These are phyloP conservation scores for Sceloporus undulatus DNA, from an alignment of 2,113 vertebrate species.

Conservation along the genomic window DNA sequence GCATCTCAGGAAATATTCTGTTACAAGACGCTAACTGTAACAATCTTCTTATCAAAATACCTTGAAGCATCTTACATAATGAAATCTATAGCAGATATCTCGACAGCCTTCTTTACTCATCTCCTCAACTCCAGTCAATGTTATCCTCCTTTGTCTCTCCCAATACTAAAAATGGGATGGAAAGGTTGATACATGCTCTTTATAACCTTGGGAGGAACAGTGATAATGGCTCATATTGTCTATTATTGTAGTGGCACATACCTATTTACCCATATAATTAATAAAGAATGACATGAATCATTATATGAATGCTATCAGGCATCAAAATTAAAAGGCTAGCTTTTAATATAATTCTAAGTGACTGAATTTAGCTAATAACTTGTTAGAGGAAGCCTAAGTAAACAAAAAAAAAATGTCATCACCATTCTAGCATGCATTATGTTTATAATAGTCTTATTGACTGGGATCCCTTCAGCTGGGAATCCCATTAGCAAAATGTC, in stretches of 20 bases:
- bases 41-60: constrained; percentile 35
- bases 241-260: constrained; percentile 52
- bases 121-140: constrained; percentile 22
- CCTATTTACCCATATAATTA: constrained; percentile 65
- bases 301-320: constrained; percentile 49
- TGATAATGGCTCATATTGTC: constrained; percentile 51
- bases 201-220: constrained; percentile 34
- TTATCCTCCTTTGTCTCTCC: constrained; percentile 24
- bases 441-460: constrained; percentile 16
- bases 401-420: background rate
- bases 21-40: background rate
- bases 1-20: background rate
- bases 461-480: background rate
- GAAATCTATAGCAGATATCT: constrained; percentile 26
- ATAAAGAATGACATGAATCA: constrained; percentile 70
- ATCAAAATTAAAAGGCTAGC: constrained; percentile 48
- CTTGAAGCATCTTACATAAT: constrained; percentile 1
- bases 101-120: constrained; percentile 8
- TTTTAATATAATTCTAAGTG: constrained; percentile 38
- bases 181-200: constrained; percentile 36
- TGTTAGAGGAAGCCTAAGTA: constrained; percentile 43
- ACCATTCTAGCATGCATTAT: background rate
- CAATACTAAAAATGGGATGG: constrained; percentile 27
- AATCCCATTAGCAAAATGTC: background rate
- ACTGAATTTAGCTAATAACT: constrained; percentile 41